Evolutionary conservation across 2,113 vertebrate species (phyloP).

Genomic region (Corydoras sp.): DNA sequence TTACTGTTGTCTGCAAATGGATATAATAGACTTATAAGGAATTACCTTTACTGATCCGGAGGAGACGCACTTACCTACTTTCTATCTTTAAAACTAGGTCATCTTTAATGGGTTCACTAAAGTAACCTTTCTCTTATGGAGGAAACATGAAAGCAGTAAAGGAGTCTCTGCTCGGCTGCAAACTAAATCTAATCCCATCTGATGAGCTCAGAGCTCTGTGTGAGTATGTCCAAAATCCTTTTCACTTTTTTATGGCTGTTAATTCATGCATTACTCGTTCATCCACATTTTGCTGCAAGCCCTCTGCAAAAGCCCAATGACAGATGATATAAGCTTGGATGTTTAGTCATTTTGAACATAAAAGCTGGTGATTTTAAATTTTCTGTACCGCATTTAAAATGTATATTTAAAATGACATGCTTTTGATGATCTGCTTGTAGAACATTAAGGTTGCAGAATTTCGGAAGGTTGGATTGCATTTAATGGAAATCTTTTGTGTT

Average conservation of each 20-base stretch:
- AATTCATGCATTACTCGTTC: not conserved
- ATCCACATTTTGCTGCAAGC: slow-evolving; percentile 30
- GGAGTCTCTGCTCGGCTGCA: not conserved
- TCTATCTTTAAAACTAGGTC: slow-evolving; percentile 49
- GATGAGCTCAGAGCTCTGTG: not conserved
- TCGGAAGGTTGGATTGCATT: no score
- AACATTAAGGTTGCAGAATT: no score
- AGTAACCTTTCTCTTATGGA: not conserved
- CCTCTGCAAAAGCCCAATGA: not conserved
- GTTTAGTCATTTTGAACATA: not conserved
- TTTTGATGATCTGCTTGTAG: no score
- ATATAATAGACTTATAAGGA: slow-evolving; percentile 24
- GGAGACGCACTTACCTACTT: slow-evolving; percentile 53
- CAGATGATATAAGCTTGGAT: not conserved
- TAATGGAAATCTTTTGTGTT: no score
- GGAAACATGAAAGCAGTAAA: not conserved
- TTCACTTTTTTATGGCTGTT: slow-evolving; percentile 13
- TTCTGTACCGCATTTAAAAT: no score
- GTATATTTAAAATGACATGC: no score
- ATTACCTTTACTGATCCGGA: slow-evolving; percentile 43
- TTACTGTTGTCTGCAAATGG: no score
- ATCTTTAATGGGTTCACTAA: slow-evolving; percentile 20
- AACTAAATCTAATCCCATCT: not conserved
- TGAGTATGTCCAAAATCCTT: not conserved
- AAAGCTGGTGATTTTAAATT: no score